Percentiles rank a stretch among this genome's conserved stretches.
phyloP scores from a whole-genome alignment of 2,797 vertebrate genomes.

The Scarus forsteni region DNA sequence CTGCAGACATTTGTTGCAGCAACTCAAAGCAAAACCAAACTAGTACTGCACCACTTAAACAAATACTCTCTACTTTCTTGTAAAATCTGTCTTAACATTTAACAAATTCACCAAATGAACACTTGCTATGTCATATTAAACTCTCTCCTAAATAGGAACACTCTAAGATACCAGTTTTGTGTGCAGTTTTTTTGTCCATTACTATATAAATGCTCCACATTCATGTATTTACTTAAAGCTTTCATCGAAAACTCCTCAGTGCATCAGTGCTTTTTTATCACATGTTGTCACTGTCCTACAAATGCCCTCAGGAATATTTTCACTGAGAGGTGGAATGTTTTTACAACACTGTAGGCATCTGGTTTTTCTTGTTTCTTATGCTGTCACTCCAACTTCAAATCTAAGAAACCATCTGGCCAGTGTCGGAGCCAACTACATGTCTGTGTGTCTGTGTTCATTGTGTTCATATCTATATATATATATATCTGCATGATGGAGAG shows the following conservation, averaged over 20 bases:
- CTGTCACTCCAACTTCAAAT: background rate
- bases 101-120: no score
- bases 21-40: background rate
- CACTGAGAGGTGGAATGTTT: slow-evolving; percentile 9
- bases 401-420: background rate
- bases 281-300: rapidly evolving
- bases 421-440: background rate
- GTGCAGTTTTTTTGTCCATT: no score
- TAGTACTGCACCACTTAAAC: background rate
- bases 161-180: no score
- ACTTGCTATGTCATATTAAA: no score
- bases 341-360: background rate
- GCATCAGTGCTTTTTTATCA: background rate
- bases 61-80: no score
- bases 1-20: background rate
- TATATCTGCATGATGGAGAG: background rate
- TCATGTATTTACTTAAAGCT: background rate
- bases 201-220: no score
- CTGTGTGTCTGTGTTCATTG: background rate
- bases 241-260: background rate
- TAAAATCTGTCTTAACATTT: no score
- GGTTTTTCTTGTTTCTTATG: background rate
- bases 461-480: background rate
- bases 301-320: background rate
- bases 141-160: no score